These are phyloP conservation scores for Coenonympha glycerion DNA, from an alignment of 2,888 invertebrate genomes.

Conservation along the genomic window DNA sequence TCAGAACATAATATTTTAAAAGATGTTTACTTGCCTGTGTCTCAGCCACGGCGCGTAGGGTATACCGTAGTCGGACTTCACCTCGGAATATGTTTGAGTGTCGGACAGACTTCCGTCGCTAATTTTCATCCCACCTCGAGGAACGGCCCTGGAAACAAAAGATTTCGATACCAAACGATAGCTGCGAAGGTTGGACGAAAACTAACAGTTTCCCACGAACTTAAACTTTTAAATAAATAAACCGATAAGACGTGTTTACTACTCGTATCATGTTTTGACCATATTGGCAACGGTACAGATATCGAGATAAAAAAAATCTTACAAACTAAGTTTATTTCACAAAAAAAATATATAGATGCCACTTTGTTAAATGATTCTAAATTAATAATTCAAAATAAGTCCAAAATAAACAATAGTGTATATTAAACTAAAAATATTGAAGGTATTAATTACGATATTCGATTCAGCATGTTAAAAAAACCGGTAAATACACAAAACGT, in stretches of 20 bases:
- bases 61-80: conserved; percentile 86
- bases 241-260: conserved; percentile 24
- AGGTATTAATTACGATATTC: neutral
- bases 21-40: conserved; percentile 82
- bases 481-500: neutral
- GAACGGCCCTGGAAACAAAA: conserved; percentile 59
- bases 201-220: conserved; percentile 29
- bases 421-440: too few species aligned
- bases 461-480: neutral
- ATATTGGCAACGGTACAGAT: neutral
- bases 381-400: too few species aligned
- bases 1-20: conserved; percentile 17
- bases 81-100: conserved; percentile 84
- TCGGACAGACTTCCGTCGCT: conserved; percentile 91
- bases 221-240: conserved; percentile 20
- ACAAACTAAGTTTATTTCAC: neutral
- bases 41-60: conserved; percentile 91
- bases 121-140: conserved; percentile 74
- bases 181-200: neutral
- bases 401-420: too few species aligned
- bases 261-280: neutral
- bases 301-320: neutral
- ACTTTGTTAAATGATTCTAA: too few species aligned
- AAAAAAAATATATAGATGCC: too few species aligned
- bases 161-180: too few species aligned